Evolutionary conservation across 1,140 invertebrate genomes (phyloP).

Genomic region (Campodea augens): DNA sequence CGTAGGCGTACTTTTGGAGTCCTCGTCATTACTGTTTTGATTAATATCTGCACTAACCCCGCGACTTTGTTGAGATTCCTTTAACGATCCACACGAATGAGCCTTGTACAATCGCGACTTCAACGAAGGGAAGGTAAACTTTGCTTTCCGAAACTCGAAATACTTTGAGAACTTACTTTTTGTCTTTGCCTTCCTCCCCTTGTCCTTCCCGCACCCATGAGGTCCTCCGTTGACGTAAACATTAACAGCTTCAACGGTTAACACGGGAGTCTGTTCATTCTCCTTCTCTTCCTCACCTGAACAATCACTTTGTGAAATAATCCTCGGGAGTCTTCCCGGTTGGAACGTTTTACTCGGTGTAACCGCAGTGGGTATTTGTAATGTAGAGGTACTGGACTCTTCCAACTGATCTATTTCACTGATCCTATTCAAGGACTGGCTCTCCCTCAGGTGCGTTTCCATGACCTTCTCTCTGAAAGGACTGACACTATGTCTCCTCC

Average conservation of each 20-base stretch:
- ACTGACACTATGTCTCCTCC: conserved; percentile 10
- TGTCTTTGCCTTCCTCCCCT: not conserved
- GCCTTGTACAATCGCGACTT: conserved; percentile 35
- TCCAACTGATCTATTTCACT: conserved; percentile 45
- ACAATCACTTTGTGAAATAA: conserved; percentile 1
- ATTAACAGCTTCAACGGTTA: not conserved
- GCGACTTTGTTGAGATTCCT: too few relatives aligned
- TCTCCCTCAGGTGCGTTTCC: conserved; percentile 50
- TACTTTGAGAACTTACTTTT: conserved; percentile 16
- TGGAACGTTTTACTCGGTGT: conserved; percentile 11
- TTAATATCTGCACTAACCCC: too few relatives aligned
- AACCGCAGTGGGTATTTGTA: conserved; percentile 19
- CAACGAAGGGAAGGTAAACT: conserved; percentile 31
- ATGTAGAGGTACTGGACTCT: conserved; percentile 25
- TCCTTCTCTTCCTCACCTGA: not conserved
- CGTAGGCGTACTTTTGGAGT: too few relatives aligned
- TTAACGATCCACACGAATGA: conserved; percentile 35
- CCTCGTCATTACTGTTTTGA: too few relatives aligned
- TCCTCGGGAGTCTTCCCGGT: not conserved
- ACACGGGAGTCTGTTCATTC: not conserved
- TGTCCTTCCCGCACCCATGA: not conserved
- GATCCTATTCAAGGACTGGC: conserved; percentile 59
- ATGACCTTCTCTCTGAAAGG: conserved; percentile 29
- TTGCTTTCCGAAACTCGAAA: conserved; percentile 42
- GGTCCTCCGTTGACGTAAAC: not conserved